These are phyloP conservation scores for Desmodus rotundus DNA, from an alignment of 2,113 vertebrate genomes.

Conservation along the genomic window DNA sequence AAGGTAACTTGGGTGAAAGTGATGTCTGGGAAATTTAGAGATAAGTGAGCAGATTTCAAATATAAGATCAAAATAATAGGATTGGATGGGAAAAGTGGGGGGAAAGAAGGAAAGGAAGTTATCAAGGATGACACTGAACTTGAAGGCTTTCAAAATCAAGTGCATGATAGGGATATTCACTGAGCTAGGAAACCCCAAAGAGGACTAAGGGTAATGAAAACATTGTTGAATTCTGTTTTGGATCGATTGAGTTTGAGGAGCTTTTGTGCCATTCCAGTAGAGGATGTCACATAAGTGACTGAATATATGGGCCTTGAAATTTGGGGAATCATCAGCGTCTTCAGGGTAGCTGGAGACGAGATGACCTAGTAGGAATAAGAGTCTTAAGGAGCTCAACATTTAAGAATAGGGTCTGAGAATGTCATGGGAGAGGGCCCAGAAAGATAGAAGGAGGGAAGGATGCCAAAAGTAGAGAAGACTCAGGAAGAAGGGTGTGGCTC, in stretches of 20 bases:
- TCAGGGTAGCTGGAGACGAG: background rate
- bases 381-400: background rate
- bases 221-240: background rate
- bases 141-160: background rate
- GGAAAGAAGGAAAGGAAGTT: background rate
- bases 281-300: background rate
- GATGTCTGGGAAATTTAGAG: background rate
- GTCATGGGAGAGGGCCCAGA: background rate
- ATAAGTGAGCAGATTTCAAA: background rate
- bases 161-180: too few relatives aligned
- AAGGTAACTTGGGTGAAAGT: background rate
- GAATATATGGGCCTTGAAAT: background rate
- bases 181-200: background rate
- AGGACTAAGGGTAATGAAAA: background rate
- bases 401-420: background rate
- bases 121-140: background rate
- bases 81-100: background rate
- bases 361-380: background rate
- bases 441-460: background rate
- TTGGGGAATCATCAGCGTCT: background rate
- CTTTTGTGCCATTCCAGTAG: background rate
- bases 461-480: background rate
- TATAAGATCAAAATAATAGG: background rate
- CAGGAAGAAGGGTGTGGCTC: background rate
- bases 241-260: background rate